Evolutionary conservation across 2,888 invertebrate species (phyloP).

Genomic region (Eupelmus urozonus): DNA sequence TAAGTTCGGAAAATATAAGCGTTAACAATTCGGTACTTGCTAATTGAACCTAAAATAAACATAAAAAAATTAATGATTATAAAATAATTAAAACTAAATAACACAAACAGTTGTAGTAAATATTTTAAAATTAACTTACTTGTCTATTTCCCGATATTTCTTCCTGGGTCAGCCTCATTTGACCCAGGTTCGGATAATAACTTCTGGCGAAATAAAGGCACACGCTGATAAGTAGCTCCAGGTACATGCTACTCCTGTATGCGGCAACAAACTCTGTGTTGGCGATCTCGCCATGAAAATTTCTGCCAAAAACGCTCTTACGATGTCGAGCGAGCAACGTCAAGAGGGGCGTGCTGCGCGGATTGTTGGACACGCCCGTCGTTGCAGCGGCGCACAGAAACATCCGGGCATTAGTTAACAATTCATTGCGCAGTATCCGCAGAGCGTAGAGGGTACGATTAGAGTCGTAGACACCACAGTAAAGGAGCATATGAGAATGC

Average conservation of each 20-base stretch:
- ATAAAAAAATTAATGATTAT: neutral
- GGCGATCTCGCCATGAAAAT: constrained; percentile 82
- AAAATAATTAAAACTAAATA: constrained; percentile 69
- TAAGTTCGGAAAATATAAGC: constrained; percentile 85
- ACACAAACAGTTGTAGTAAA: neutral
- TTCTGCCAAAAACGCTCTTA: constrained; percentile 87
- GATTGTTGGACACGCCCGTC: constrained; percentile 82
- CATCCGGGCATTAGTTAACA: constrained; percentile 84
- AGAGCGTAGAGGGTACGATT: constrained; percentile 86
- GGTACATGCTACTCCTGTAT: constrained; percentile 87
- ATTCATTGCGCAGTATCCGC: constrained; percentile 85
- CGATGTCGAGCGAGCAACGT: constrained; percentile 86
- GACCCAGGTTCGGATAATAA: constrained; percentile 86
- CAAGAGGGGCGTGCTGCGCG: constrained; percentile 79
- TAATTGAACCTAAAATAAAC: constrained; percentile 83
- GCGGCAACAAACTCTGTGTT: constrained; percentile 83
- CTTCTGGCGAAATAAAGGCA: constrained; percentile 90
- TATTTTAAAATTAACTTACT: constrained; percentile 65
- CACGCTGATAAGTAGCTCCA: constrained; percentile 87
- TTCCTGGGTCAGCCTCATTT: constrained; percentile 82
- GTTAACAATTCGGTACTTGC: constrained; percentile 87
- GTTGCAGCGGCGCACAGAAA: constrained; percentile 88
- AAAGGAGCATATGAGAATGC: constrained; percentile 90
- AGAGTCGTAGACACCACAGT: constrained; percentile 88
- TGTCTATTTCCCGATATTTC: constrained; percentile 87